Evolutionary conservation across 2,113 vertebrate genomes (phyloP).

Genomic region (Cromileptes altivelis): DNA sequence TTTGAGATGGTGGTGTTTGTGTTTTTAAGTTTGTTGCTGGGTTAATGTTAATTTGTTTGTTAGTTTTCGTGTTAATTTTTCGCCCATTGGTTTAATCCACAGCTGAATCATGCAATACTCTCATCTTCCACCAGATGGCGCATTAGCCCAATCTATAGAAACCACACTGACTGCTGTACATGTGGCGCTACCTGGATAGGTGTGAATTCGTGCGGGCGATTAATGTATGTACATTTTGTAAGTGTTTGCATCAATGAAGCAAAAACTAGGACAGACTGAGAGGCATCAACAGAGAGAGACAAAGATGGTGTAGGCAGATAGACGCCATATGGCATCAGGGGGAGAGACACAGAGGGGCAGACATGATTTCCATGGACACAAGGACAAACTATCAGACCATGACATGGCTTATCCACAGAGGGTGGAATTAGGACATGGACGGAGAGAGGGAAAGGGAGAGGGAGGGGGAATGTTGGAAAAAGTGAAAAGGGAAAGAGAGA

Average conservation of each 20-base stretch:
- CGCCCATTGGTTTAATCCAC: neutral
- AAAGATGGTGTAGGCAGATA: neutral
- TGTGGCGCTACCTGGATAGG: neutral
- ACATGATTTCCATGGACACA: neutral
- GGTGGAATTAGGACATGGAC: neutral
- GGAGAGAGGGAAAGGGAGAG: no score
- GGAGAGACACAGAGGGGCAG: conserved; percentile 2
- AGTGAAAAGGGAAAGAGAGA: neutral
- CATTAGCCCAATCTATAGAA: neutral
- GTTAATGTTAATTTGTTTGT: neutral
- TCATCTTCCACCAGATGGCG: conserved; percentile 54
- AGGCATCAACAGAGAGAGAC: conserved; percentile 4
- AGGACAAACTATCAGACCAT: conserved; percentile 55
- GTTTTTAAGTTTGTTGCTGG: neutral
- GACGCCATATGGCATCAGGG: conserved; percentile 14
- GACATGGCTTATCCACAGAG: conserved; percentile 26
- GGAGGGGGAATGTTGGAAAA: neutral
- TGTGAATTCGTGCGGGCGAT: conserved; percentile 10
- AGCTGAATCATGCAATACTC: conserved; percentile 17
- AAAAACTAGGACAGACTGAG: conserved; percentile 11
- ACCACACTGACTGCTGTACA: neutral
- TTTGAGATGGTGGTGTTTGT: neutral
- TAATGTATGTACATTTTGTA: conserved; percentile 11
- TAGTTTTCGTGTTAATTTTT: neutral
- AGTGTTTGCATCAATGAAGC: neutral